Evolutionary conservation across 2,888 invertebrate genomes (phyloP), one percentile per base, ranked within the genome.

Genomic region (Antheraea yamamai): DNA sequence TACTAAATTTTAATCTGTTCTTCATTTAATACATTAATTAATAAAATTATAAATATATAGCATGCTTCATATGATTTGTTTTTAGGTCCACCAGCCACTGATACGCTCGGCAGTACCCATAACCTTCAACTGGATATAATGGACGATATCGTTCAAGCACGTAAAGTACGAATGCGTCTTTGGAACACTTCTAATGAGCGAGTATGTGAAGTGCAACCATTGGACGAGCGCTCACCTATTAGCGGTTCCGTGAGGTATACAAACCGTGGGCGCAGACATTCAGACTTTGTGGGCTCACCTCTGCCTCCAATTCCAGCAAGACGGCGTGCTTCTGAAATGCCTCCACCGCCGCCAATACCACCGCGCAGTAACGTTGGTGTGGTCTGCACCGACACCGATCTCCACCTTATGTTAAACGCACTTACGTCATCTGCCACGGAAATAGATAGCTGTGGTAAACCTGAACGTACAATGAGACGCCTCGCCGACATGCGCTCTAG

Each of bases 71-170:
- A 64, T 3, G 20, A 7, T 39, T 39, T 30, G 12, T 61, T 82
- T 82, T 74, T 92, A 85, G 97, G 97, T 80, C 96, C 97, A 73
- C 96, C 97, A 73, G 96, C 97, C 68, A 96, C 97, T 73, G 97
- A 97, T 84, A 89, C 92, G 0, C 95, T 96, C 68, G 97, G 97
- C 75, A 97, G 97, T 89, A 96, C 97, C 68, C 98, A 98, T 88
- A 98, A 98, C 86, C 95, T 98, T 12, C 97, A 97, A 87, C 92
- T 98, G 82, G 98, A 98, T 86, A 98, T 98, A 80, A 98, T 98
- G 98, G 98, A 98, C 83, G 97, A 98, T 85, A 98, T 98, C 78
- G 97, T 98, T 20, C 96, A 97, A 84, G 97, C 97, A 20, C 96
- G 97, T 73, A 98, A 98, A 95, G 96, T 97, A 0, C 96, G 97